These are phyloP conservation scores for Marasmarcha lunaedactyla DNA, from an alignment of 2,888 invertebrate species.

Conservation along the genomic window DNA sequence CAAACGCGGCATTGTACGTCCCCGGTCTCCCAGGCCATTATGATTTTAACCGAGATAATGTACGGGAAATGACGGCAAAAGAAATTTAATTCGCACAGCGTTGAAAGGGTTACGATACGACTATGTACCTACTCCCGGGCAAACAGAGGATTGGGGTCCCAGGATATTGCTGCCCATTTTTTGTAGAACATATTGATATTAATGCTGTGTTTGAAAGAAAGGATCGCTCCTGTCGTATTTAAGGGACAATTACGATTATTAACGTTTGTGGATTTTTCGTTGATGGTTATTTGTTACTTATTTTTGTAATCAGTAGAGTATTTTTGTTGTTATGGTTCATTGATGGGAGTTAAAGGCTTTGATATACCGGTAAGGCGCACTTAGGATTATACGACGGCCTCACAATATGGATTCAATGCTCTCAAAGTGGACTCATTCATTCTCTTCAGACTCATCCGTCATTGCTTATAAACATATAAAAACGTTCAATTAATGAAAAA, in stretches of 20 bases:
- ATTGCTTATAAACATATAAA: too few relatives aligned
- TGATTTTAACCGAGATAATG: slow-evolving; percentile 68
- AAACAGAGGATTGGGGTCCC: slow-evolving; percentile 26
- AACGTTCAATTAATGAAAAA: too few relatives aligned
- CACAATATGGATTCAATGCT: too few relatives aligned
- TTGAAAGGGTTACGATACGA: slow-evolving; percentile 56
- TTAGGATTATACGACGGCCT: too few relatives aligned
- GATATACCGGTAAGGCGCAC: too few relatives aligned
- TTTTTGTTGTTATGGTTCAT: too few relatives aligned
- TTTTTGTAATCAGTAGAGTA: too few relatives aligned
- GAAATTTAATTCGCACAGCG: slow-evolving; percentile 69
- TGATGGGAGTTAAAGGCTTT: too few relatives aligned
- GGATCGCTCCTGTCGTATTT: slow-evolving; percentile 1
- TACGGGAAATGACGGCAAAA: slow-evolving; percentile 70
- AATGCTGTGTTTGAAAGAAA: slow-evolving; percentile 31
- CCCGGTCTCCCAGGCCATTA: slow-evolving; percentile 44
- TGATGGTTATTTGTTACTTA: too few relatives aligned
- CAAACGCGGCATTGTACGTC: slow-evolving; percentile 49
- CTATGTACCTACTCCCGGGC: background rate
- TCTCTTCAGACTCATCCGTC: too few relatives aligned
- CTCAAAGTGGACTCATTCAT: too few relatives aligned
- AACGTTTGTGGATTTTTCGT: too few relatives aligned
- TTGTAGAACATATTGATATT: slow-evolving; percentile 66
- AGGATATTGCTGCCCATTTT: slow-evolving; percentile 61
- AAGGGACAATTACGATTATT: slow-evolving; percentile 1